A percentile compares a stretch with the other conserved stretches of the same genome.
These are phyloP conservation scores for Caranx melampygus DNA, from an alignment of 2,113 vertebrate genomes.

Conservation along the genomic window DNA sequence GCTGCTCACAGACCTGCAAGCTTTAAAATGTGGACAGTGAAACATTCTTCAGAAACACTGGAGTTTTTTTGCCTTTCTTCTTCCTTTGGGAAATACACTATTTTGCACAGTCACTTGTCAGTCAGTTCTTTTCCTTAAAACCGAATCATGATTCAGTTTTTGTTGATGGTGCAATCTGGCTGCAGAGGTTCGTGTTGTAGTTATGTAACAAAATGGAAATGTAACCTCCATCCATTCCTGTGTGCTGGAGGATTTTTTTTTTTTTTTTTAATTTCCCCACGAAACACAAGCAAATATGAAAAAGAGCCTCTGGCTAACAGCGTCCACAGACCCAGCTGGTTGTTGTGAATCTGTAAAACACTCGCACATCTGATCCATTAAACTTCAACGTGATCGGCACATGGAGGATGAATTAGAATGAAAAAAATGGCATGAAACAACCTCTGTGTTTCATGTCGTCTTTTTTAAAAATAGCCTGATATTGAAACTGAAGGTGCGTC, in stretches of 20 bases:
- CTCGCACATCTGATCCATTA: background rate
- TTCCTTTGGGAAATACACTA: too few species aligned
- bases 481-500: conserved; percentile 27
- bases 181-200: background rate
- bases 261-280: background rate
- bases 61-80: background rate
- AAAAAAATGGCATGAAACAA: background rate
- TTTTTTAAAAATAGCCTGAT: conserved; percentile 29
- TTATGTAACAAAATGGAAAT: conserved; percentile 1
- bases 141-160: background rate
- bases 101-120: background rate
- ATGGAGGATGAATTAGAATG: background rate
- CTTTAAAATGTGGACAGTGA: conserved; percentile 3
- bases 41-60: conserved; percentile 1
- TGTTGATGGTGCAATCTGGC: background rate
- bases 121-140: background rate
- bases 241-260: background rate
- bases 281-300: background rate
- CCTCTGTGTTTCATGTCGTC: background rate
- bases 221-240: background rate
- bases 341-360: background rate
- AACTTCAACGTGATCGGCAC: background rate
- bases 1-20: background rate
- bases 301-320: background rate
- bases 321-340: background rate